Evolutionary conservation across 2,113 vertebrate genomes (phyloP).

Genomic region (Scytalopus superciliaris): DNA sequence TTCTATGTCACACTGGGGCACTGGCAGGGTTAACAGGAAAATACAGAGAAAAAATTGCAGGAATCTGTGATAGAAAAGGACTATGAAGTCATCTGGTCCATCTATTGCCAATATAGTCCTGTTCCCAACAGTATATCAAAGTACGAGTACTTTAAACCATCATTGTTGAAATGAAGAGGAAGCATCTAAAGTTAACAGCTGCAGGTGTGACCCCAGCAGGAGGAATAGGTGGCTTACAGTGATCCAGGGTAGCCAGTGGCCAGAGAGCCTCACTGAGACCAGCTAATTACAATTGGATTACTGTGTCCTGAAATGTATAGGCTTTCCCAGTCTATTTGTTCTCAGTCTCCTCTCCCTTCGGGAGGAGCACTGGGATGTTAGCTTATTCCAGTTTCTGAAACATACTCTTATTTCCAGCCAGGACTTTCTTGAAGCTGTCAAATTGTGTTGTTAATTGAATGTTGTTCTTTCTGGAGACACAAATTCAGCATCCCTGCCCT

Average conservation of each 20-base stretch:
- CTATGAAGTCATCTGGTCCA: neutral
- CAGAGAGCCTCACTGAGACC: neutral
- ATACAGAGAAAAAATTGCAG: neutral
- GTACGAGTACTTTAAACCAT: neutral
- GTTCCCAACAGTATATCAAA: neutral
- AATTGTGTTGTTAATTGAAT: neutral
- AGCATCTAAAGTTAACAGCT: neutral
- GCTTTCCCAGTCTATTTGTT: slow-evolving; percentile 20
- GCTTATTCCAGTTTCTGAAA: slow-evolving; percentile 43
- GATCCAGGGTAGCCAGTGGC: neutral
- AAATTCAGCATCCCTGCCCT: neutral
- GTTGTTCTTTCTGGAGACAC: neutral
- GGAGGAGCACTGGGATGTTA: neutral
- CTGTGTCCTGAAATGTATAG: neutral
- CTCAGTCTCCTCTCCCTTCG: neutral
- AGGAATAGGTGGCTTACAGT: neutral
- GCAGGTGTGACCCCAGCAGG: neutral
- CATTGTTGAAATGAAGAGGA: neutral
- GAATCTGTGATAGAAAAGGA: neutral
- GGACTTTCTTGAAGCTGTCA: neutral
- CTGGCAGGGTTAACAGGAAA: neutral
- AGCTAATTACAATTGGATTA: slow-evolving; percentile 22
- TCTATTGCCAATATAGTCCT: neutral
- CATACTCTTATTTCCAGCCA: neutral
- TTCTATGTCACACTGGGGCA: neutral